These are phyloP conservation scores for Rhizomys pruinosus DNA, from an alignment of 2,113 vertebrate species.

Conservation along the genomic window DNA sequence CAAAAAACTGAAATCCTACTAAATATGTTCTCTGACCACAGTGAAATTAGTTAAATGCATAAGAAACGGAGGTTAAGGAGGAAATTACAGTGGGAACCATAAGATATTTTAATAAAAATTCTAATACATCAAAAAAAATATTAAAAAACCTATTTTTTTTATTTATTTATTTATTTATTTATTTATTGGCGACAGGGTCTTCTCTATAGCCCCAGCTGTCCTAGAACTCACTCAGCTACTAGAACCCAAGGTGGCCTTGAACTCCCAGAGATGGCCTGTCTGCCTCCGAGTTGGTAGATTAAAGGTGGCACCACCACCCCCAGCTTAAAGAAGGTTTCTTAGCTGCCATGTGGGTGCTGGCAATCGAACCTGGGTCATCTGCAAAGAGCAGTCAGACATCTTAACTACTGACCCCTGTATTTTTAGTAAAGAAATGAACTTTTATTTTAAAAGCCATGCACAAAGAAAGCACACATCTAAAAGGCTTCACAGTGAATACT, in stretches of 20 bases:
- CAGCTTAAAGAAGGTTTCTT: too few relatives aligned
- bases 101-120: slow-evolving; percentile 21
- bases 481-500: not conserved
- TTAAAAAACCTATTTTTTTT: not conserved
- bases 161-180: not conserved
- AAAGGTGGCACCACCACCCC: too few relatives aligned
- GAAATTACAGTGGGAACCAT: not conserved
- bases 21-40: not conserved
- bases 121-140: not conserved
- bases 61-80: slow-evolving; percentile 20
- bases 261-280: too few relatives aligned
- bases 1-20: not conserved
- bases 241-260: too few relatives aligned
- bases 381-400: too few relatives aligned
- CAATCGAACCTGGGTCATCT: too few relatives aligned
- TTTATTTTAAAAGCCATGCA: not conserved
- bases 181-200: too few relatives aligned
- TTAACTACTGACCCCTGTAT: too few relatives aligned
- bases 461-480: not conserved
- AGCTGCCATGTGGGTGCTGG: too few relatives aligned
- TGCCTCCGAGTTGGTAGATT: too few relatives aligned
- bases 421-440: not conserved
- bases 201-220: too few relatives aligned
- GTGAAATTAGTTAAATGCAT: not conserved
- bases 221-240: too few relatives aligned